Percentiles rank a stretch among this genome's conserved stretches.
Evolutionary conservation across 1,140 invertebrate genomes (phyloP).

Genomic region (Brachionus asplanchnoidis): DNA sequence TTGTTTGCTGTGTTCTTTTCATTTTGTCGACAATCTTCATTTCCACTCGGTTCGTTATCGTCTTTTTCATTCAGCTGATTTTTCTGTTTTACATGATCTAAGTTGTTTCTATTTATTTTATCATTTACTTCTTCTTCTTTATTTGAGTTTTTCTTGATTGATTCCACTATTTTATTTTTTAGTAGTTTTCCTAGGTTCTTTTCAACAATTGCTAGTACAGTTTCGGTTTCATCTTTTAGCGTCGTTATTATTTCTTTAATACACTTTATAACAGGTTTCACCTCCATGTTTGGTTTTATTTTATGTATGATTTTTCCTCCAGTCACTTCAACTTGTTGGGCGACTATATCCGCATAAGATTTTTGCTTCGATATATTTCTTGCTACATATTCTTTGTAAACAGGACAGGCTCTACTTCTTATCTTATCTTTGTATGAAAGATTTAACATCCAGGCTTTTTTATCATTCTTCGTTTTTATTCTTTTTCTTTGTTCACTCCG

Average conservation of each 20-base stretch:
- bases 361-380: neutral
- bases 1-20: neutral
- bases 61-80: too few species aligned
- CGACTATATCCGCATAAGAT: neutral
- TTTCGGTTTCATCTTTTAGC: neutral
- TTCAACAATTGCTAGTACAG: neutral
- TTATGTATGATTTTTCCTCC: neutral
- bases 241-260: neutral
- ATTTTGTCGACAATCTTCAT: neutral
- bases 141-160: neutral
- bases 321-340: neutral
- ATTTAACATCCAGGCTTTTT: too few species aligned
- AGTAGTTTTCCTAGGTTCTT: neutral
- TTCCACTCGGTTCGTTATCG: neutral
- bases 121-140: too few species aligned
- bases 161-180: neutral
- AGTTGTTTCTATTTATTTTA: too few species aligned
- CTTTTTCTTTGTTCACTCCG: neutral
- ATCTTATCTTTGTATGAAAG: too few species aligned
- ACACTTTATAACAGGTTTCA: neutral
- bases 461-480: neutral
- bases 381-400: conserved; percentile 44
- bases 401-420: conserved; percentile 42
- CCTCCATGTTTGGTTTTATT: neutral
- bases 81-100: too few species aligned